Evolutionary conservation across 2,113 vertebrate species (phyloP).

Genomic region (Balaeniceps rex): DNA sequence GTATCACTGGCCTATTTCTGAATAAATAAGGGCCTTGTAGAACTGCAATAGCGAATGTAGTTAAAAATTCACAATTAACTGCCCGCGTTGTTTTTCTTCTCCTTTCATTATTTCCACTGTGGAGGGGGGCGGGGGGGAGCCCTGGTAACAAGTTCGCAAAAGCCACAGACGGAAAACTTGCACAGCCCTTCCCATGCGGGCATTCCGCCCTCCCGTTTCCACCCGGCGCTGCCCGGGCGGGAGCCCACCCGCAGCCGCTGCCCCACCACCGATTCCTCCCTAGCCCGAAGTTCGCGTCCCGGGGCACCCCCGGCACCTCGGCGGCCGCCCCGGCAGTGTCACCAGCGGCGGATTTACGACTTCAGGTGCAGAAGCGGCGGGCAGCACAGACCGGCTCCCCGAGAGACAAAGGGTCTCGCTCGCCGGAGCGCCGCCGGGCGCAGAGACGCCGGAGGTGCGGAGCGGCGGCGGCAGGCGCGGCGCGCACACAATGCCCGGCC

Average conservation of each 20-base stretch:
- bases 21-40: not conserved
- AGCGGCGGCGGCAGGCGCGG: not conserved
- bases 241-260: not conserved
- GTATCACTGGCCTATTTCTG: not conserved
- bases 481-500: not conserved
- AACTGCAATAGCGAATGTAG: not conserved
- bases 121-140: not conserved
- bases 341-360: not conserved
- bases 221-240: not conserved
- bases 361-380: conserved; percentile 8
- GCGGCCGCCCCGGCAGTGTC: not conserved
- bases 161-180: conserved; percentile 32
- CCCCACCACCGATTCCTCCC: not conserved
- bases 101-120: not conserved
- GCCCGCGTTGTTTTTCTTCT: not conserved
- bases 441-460: not conserved
- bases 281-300: not conserved
- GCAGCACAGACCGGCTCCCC: not conserved
- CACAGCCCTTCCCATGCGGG: not conserved
- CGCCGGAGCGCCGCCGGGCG: not conserved
- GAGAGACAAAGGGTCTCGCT: conserved; percentile 10
- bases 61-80: conserved; percentile 1
- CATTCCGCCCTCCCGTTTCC: not conserved
- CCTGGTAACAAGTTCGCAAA: not conserved
- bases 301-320: not conserved